A percentile compares a stretch with the other conserved stretches of the same genome.
These are phyloP conservation scores for Onychomys arenicola DNA, from an alignment of 2,797 vertebrate genomes.

Conservation along the genomic window DNA sequence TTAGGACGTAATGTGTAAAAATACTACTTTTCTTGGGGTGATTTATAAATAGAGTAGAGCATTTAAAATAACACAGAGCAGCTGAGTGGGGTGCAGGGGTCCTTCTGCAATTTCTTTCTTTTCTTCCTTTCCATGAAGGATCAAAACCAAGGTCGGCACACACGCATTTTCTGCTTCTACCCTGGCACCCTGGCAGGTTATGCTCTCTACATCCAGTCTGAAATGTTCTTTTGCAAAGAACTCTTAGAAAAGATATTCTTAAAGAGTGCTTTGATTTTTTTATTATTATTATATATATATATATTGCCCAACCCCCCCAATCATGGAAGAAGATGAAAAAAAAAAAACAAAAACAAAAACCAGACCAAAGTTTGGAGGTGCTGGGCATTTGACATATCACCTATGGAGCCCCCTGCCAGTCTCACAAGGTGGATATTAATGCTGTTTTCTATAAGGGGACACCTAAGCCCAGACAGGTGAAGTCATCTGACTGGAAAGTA, in stretches of 20 bases:
- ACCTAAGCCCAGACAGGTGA: constrained; percentile 1
- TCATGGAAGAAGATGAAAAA: neutral
- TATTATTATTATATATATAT: neutral
- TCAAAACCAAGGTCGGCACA: neutral
- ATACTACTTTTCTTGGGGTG: constrained; percentile 21
- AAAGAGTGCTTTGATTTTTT: neutral
- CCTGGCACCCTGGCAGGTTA: neutral
- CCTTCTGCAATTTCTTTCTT: constrained; percentile 1
- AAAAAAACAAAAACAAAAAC: neutral
- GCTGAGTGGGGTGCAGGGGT: no score
- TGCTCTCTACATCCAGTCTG: neutral
- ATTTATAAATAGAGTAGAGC: constrained; percentile 36
- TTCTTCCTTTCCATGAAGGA: neutral
- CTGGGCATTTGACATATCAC: neutral
- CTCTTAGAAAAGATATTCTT: neutral
- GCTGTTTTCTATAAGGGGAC: neutral
- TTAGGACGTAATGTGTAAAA: neutral
- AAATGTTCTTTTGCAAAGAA: neutral
- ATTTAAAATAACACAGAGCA: neutral
- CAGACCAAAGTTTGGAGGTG: neutral
- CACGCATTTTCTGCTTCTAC: neutral
- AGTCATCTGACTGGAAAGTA: neutral
- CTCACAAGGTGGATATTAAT: neutral
- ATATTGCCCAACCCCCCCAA: neutral
- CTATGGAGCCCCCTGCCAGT: neutral